Conservation (phyloP, 2,888 invertebrate species). For the Bruchidius siliquastri region DNA sequence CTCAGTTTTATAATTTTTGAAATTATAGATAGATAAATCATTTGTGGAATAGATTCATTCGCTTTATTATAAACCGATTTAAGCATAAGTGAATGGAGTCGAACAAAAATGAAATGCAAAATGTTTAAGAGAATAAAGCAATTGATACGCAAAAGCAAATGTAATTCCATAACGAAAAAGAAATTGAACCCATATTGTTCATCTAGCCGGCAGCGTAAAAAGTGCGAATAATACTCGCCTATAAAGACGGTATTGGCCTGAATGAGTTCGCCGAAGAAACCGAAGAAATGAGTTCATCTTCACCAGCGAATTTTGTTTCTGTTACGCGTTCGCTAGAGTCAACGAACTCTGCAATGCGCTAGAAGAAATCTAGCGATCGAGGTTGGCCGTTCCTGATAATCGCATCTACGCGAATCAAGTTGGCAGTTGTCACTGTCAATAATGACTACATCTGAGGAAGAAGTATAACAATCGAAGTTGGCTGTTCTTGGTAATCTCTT, state of each 20-base stretch:
- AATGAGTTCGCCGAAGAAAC: constrained; percentile 8
- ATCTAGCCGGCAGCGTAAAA: not conserved
- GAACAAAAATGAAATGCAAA: too few relatives aligned
- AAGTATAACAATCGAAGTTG: too few relatives aligned
- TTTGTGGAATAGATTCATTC: too few relatives aligned
- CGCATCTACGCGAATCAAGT: not conserved
- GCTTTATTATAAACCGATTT: too few relatives aligned
- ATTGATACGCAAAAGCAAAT: too few relatives aligned
- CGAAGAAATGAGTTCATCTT: constrained; percentile 40
- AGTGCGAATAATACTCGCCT: not conserved
- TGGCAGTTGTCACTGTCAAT: not conserved
- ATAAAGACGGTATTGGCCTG: not conserved
- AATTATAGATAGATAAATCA: too few relatives aligned
- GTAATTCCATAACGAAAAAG: not conserved
- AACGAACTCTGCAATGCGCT: not conserved
- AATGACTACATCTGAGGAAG: too few relatives aligned
- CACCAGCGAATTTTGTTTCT: constrained; percentile 30
- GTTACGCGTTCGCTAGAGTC: constrained; percentile 14
- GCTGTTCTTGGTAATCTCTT: too few relatives aligned
- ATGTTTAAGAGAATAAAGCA: too few relatives aligned
- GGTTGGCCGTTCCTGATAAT: not conserved
- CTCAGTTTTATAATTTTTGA: too few relatives aligned
- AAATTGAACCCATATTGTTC: not conserved
- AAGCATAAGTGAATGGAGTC: too few relatives aligned
- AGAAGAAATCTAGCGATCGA: not conserved